phyloP scores from a whole-genome alignment of 37 sponge, comb jelly and placozoan species.

The Diacarnus erythraeanus region DNA sequence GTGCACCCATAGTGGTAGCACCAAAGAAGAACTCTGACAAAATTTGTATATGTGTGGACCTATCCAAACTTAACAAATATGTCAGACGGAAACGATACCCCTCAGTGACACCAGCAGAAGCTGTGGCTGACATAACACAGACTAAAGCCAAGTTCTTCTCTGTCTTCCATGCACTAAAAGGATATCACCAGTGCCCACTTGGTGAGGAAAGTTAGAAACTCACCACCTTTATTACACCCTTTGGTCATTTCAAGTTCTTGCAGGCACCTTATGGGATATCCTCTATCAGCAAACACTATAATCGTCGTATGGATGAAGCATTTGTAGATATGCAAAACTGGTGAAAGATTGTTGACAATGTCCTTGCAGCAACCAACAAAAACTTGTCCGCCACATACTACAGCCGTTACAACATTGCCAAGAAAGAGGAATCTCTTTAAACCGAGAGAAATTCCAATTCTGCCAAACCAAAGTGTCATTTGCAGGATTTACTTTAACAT shows the following conservation, averaged over 20 bases:
- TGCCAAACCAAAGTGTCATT: conserved; percentile 4
- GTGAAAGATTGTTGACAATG: conserved; percentile 29
- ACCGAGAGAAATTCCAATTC: conserved; percentile 31
- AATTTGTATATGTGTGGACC: conserved; percentile 51
- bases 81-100: conserved; percentile 31
- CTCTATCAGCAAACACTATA: conserved; percentile 53
- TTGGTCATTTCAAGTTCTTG: conserved; percentile 40
- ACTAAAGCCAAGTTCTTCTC: conserved; percentile 39
- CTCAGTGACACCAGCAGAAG: conserved; percentile 25
- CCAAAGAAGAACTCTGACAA: too few species aligned
- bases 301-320: conserved; percentile 49
- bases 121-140: conserved; percentile 37
- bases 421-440: conserved; percentile 41
- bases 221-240: conserved; percentile 60
- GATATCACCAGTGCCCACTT: conserved; percentile 54
- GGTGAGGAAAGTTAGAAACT: conserved; percentile 48
- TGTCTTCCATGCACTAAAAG: conserved; percentile 37
- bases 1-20: conserved; percentile 47
- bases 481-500: conserved; percentile 26
- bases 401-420: conserved; percentile 29
- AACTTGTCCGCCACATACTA: conserved; percentile 21
- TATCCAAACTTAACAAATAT: conserved; percentile 27
- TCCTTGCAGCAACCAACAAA: conserved; percentile 22
- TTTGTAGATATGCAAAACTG: conserved; percentile 17
- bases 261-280: conserved; percentile 48